phyloP scores from a whole-genome alignment of 2,113 vertebrate genomes.

The Pleuronectes platessa region DNA sequence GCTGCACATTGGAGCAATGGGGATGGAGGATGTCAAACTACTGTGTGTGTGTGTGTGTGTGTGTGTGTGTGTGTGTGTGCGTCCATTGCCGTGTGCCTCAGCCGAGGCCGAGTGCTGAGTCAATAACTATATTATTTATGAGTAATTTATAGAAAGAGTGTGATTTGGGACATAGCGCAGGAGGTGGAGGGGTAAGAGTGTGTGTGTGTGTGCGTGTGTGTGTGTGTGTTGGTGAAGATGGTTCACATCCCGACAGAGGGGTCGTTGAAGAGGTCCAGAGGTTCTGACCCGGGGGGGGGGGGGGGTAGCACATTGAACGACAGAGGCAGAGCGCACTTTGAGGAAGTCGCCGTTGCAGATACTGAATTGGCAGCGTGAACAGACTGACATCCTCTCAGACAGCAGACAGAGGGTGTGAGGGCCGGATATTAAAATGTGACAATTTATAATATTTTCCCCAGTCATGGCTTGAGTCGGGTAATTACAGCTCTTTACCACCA shows the following conservation, averaged over 20 bases:
- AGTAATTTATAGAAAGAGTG: conserved; percentile 41
- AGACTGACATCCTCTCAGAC: not conserved
- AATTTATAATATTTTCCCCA: not conserved
- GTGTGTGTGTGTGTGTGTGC: conserved; percentile 8
- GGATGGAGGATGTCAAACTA: conserved; percentile 27
- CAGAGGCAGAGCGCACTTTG: conserved; percentile 8
- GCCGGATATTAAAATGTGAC: not conserved
- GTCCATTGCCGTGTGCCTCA: no score
- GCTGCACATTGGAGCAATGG: conserved; percentile 56
- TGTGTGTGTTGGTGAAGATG: not conserved
- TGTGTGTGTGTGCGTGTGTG: conserved; percentile 8
- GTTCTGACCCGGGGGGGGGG: not conserved
- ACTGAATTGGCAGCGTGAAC: not conserved
- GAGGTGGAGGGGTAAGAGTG: conserved; percentile 6
- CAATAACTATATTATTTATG: conserved; percentile 73
- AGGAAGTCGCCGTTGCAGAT: not conserved
- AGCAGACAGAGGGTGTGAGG: not conserved
- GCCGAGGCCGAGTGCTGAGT: conserved; percentile 77
- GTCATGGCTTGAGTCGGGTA: not conserved
- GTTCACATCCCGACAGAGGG: not conserved
- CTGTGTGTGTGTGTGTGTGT: conserved; percentile 36
- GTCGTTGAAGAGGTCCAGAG: no score
- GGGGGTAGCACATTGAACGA: not conserved
- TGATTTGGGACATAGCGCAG: not conserved
- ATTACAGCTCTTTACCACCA: not conserved